A percentile compares a stretch with the other conserved stretches of the same genome.
phyloP scores from a whole-genome alignment of 2,888 invertebrate species.

The Melolontha melolontha region DNA sequence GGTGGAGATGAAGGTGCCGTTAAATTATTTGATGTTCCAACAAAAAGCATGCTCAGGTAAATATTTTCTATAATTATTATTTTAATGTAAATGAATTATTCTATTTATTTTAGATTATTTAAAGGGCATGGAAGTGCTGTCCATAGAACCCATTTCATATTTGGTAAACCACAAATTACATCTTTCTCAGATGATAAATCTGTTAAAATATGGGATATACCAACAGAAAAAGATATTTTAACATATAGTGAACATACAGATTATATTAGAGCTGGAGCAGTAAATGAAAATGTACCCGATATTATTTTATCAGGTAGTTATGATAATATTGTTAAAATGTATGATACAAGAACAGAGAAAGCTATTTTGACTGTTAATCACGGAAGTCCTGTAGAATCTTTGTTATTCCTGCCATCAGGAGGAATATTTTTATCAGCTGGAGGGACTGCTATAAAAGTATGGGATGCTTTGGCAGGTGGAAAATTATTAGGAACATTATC shows the following conservation, averaged over 20 bases:
- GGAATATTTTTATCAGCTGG: slow-evolving; percentile 93
- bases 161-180: slow-evolving; percentile 81
- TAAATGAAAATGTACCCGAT: slow-evolving; percentile 81
- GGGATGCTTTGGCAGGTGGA: slow-evolving; percentile 93
- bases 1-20: slow-evolving; percentile 92
- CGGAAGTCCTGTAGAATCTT: slow-evolving; percentile 89
- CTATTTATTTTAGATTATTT: slow-evolving; percentile 73
- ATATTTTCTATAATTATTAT: slow-evolving; percentile 3
- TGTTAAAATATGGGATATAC: slow-evolving; percentile 91
- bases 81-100: neutral
- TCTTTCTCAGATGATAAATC: slow-evolving; percentile 94
- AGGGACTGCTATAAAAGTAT: slow-evolving; percentile 90
- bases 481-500: slow-evolving; percentile 85
- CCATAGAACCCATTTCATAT: slow-evolving; percentile 85
- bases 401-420: slow-evolving; percentile 89
- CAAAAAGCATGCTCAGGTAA: slow-evolving; percentile 78
- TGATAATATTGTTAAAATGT: slow-evolving; percentile 88
- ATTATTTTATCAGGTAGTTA: slow-evolving; percentile 89
- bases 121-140: slow-evolving; percentile 85
- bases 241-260: slow-evolving; percentile 79
- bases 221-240: slow-evolving; percentile 79
- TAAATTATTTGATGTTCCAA: slow-evolving; percentile 88
- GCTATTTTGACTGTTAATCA: slow-evolving; percentile 84
- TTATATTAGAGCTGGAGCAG: slow-evolving; percentile 87
- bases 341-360: slow-evolving; percentile 82